Percentiles rank a stretch among this genome's conserved stretches.
phyloP scores from a whole-genome alignment of 1,140 invertebrate genomes.

The Maniola jurtina region DNA sequence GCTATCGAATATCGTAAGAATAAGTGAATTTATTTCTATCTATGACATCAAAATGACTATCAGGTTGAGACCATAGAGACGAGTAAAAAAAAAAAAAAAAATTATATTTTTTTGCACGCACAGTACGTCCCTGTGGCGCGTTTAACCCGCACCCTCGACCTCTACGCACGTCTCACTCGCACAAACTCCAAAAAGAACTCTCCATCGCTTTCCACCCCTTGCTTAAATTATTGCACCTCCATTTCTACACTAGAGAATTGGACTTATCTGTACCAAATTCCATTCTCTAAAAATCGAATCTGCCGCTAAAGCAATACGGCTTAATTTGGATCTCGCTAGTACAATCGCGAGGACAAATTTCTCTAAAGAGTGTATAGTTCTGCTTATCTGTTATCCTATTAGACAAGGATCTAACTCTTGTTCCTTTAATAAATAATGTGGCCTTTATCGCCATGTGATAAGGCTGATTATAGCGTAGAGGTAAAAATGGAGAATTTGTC shows the following conservation, averaged over 20 bases:
- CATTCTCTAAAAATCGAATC: conserved; percentile 42
- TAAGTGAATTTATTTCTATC: no score
- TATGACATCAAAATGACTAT: no score
- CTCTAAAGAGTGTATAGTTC: conserved; percentile 66
- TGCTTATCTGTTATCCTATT: conserved; percentile 59
- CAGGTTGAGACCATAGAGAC: not conserved
- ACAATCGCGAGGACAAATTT: conserved; percentile 54
- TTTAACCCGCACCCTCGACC: conserved; percentile 72
- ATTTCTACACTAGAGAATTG: conserved; percentile 49
- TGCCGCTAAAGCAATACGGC: conserved; percentile 42
- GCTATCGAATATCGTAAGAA: no score
- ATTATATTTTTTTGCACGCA: conserved; percentile 28
- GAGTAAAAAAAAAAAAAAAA: not conserved
- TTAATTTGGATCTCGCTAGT: conserved; percentile 26
- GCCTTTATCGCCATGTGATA: conserved; percentile 37
- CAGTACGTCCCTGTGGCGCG: conserved; percentile 61
- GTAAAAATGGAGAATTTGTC: conserved; percentile 45
- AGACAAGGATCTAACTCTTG: conserved; percentile 62
- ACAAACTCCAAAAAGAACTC: conserved; percentile 77
- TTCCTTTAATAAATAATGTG: conserved; percentile 34
- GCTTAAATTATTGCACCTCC: conserved; percentile 77
- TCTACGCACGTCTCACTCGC: conserved; percentile 77
- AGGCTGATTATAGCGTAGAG: conserved; percentile 36
- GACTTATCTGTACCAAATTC: conserved; percentile 44
- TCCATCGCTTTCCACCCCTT: conserved; percentile 74